Conservation (phyloP, 2,888 invertebrate species). For the Byasa hedistus region DNA sequence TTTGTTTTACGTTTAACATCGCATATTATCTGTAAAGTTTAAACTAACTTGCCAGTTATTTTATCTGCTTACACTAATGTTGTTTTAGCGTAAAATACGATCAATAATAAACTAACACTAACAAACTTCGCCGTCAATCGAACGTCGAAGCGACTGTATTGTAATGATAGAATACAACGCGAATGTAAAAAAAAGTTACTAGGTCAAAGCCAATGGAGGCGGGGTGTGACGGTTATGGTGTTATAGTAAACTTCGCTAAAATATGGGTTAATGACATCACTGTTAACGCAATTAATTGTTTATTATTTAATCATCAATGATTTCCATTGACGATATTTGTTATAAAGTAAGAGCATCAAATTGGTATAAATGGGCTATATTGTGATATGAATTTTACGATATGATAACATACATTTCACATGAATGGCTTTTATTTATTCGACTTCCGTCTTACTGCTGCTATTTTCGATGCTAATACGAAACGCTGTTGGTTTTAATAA, state of each 20-base stretch:
- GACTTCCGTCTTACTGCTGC: no score
- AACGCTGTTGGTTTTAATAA: no score
- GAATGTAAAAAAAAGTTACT: slow-evolving; percentile 24
- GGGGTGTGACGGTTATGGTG: slow-evolving; percentile 21
- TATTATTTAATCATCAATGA: background rate
- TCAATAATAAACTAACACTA: background rate
- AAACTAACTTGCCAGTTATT: background rate
- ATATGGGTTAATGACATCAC: slow-evolving; percentile 7
- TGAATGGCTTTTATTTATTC: no score
- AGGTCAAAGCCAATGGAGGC: slow-evolving; percentile 26
- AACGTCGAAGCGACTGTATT: background rate
- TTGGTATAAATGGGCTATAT: no score
- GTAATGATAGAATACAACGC: slow-evolving; percentile 4
- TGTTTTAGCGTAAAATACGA: no score
- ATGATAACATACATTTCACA: no score
- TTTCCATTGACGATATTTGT: no score
- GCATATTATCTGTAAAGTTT: slow-evolving; percentile 12
- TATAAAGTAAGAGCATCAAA: no score
- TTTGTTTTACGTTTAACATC: slow-evolving; percentile 8
- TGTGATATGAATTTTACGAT: no score
- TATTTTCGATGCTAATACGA: no score
- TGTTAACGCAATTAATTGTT: background rate
- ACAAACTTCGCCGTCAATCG: background rate
- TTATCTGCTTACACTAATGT: no score
- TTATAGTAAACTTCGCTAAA: background rate